A percentile compares a stretch with the other conserved stretches of the same genome.
Conservation (phyloP, 2,113 vertebrate species). For the Lutjanus erythropterus region DNA sequence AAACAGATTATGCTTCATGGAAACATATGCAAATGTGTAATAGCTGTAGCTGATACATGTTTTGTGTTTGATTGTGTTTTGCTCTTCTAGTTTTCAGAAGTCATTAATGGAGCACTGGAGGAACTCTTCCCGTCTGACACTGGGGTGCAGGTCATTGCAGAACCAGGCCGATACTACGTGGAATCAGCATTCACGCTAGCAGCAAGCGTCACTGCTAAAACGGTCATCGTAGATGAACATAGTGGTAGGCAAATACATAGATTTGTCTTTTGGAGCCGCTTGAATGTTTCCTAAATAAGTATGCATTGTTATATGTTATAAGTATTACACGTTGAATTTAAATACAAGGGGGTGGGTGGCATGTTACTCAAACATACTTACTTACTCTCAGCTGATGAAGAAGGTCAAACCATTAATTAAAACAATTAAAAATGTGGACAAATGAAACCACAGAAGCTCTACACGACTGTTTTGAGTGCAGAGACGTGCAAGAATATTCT, state of each 20-base stretch:
- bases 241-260: constrained; percentile 1
- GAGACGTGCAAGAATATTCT: too few species aligned
- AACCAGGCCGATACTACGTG: constrained; percentile 92
- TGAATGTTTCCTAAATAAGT: too few species aligned
- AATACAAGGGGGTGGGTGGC: too few species aligned
- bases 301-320: too few species aligned
- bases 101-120: constrained; percentile 90
- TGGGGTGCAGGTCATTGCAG: constrained; percentile 89
- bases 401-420: too few species aligned
- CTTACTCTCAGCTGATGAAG: too few species aligned
- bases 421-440: too few species aligned
- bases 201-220: constrained; percentile 92
- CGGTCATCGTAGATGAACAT: constrained; percentile 77
- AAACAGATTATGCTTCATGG: not conserved
- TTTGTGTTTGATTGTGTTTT: not conserved
- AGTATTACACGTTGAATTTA: too few species aligned
- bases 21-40: not conserved
- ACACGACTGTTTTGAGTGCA: too few species aligned
- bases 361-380: too few species aligned
- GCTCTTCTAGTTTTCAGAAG: constrained; percentile 83
- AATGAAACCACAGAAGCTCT: too few species aligned
- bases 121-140: constrained; percentile 90
- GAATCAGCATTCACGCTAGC: constrained; percentile 92
- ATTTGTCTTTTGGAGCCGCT: not conserved
- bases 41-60: not conserved